Evolutionary conservation across 1,140 invertebrate genomes (phyloP).

Genomic region (Leptinotarsa defecta): DNA sequence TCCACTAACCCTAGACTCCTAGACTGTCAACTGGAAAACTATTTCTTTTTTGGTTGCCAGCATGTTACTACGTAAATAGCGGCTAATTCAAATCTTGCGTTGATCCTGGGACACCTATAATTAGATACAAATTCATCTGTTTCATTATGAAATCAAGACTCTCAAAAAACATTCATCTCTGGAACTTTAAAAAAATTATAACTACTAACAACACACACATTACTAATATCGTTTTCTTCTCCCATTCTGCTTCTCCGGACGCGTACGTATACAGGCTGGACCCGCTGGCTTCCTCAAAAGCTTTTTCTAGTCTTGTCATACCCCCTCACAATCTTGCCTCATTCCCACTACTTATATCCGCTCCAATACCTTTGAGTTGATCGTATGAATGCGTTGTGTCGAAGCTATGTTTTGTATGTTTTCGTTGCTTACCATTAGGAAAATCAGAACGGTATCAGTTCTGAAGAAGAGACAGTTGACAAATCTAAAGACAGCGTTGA

Average conservation of each 20-base stretch:
- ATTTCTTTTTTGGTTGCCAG: no score
- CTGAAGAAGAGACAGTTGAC: conserved; percentile 32
- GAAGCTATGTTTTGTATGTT: conserved; percentile 28
- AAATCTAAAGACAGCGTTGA: conserved; percentile 37
- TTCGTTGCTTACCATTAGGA: conserved; percentile 33
- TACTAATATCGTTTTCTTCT: conserved; percentile 27
- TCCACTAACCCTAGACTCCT: no score
- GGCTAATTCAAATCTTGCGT: no score
- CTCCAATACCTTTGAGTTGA: conserved; percentile 35
- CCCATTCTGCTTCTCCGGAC: conserved; percentile 24
- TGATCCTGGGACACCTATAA: no score
- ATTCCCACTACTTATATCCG: conserved; percentile 42
- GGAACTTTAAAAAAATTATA: no score
- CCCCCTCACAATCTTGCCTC: conserved; percentile 45
- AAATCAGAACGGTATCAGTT: conserved; percentile 28
- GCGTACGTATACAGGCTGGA: conserved; percentile 66
- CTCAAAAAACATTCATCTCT: no score
- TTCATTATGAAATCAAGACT: no score
- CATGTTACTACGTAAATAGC: no score
- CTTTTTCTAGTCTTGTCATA: conserved; percentile 73
- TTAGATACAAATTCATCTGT: no score
- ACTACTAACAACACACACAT: background rate
- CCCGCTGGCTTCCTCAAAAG: conserved; percentile 87
- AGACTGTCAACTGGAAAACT: no score
- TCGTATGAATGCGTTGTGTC: conserved; percentile 21